Conservation (phyloP, 1,140 invertebrate species). For the Ceratina japonica region DNA sequence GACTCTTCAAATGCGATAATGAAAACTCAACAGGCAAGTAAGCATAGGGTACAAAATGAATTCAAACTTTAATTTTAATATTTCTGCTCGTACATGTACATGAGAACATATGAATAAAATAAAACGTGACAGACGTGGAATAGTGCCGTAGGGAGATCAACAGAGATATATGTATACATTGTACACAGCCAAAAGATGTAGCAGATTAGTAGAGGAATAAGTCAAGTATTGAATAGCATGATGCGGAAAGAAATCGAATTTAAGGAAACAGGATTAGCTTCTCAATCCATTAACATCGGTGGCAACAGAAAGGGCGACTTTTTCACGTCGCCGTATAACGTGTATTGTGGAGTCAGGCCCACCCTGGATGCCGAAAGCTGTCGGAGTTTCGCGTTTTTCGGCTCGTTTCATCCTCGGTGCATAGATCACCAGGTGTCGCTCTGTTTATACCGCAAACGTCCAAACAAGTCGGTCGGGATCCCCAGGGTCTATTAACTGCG, state of each 20-base stretch:
- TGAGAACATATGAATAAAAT: too few relatives aligned
- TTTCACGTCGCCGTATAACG: constrained; percentile 16
- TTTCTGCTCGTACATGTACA: too few relatives aligned
- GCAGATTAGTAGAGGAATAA: too few relatives aligned
- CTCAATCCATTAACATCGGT: neutral
- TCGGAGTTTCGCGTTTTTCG: constrained; percentile 59
- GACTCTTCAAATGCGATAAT: too few relatives aligned
- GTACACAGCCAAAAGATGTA: too few relatives aligned
- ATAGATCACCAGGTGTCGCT: constrained; percentile 78
- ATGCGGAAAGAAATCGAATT: neutral
- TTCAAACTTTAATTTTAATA: too few relatives aligned
- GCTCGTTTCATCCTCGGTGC: constrained; percentile 74
- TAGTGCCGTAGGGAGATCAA: too few relatives aligned
- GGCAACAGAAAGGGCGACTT: neutral
- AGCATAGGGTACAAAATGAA: too few relatives aligned
- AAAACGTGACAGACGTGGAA: too few relatives aligned
- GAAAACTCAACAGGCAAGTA: too few relatives aligned
- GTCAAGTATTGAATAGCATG: too few relatives aligned
- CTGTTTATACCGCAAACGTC: constrained; percentile 79
- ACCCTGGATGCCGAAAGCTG: constrained; percentile 60
- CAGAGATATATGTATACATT: too few relatives aligned
- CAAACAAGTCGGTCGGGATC: constrained; percentile 72
- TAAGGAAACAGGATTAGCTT: neutral
- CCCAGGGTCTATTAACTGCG: constrained; percentile 75
- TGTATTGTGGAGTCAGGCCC: constrained; percentile 45